A percentile compares a stretch with the other conserved stretches of the same genome.
These are phyloP conservation scores for Andrena flavipes DNA, from an alignment of 2,888 invertebrate genomes.

Conservation along the genomic window DNA sequence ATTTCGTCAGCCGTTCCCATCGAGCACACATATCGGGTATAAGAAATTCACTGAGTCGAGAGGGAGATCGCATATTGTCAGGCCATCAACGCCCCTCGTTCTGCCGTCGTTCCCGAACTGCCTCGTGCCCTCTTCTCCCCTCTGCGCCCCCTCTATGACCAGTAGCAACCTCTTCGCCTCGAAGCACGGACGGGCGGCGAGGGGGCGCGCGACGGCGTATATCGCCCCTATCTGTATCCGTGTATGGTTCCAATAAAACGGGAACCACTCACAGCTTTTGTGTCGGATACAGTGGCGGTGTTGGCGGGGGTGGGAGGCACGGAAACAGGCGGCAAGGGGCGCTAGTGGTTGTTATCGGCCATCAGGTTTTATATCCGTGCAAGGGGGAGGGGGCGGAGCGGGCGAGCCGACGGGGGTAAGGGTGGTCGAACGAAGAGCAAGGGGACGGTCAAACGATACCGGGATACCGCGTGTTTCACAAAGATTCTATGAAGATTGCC, in stretches of 20 bases:
- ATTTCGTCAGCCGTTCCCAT: conserved; percentile 65
- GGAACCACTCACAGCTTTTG: conserved; percentile 84
- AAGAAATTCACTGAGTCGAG: conserved; percentile 77
- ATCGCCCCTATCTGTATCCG: conserved; percentile 80
- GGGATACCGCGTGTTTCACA: conserved; percentile 84
- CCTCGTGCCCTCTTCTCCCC: conserved; percentile 36
- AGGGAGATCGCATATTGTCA: conserved; percentile 81
- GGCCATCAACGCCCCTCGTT: conserved; percentile 75
- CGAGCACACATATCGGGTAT: conserved; percentile 62
- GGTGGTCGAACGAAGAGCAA: conserved; percentile 44
- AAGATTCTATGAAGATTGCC: conserved; percentile 85
- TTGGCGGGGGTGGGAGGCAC: conserved; percentile 44
- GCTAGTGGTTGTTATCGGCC: conserved; percentile 85
- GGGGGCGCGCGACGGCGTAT: conserved; percentile 55
- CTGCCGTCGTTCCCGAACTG: conserved; percentile 34
- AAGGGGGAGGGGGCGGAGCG: conserved; percentile 45
- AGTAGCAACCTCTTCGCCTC: conserved; percentile 51
- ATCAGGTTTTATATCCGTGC: conserved; percentile 84
- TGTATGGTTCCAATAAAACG: conserved; percentile 85
- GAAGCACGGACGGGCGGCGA: conserved; percentile 51
- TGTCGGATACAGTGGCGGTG: conserved; percentile 80
- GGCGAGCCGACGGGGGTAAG: conserved; percentile 37
- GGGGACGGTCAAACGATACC: conserved; percentile 79
- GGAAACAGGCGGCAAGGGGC: conserved; percentile 64
- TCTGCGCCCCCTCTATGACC: conserved; percentile 41